These are phyloP conservation scores for Spilarctia lutea DNA, from an alignment of 2,888 invertebrate species.

Conservation along the genomic window DNA sequence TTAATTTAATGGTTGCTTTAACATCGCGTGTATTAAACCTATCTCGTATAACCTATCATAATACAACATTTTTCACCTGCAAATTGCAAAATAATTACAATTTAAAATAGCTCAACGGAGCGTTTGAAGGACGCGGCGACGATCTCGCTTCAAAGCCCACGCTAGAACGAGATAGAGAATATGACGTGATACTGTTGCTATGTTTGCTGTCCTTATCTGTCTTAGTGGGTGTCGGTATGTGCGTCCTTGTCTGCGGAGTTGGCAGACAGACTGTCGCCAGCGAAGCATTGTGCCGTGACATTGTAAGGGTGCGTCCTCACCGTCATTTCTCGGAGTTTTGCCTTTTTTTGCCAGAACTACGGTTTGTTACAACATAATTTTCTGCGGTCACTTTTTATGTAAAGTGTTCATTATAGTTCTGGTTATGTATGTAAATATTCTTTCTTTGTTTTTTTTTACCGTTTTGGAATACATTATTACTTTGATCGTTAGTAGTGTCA, in stretches of 20 bases:
- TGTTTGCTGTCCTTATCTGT: slow-evolving; percentile 22
- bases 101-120: slow-evolving; percentile 22
- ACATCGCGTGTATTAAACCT: slow-evolving; percentile 9
- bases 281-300: slow-evolving; percentile 29
- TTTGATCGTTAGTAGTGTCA: neutral
- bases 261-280: slow-evolving; percentile 35
- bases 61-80: slow-evolving; percentile 23
- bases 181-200: slow-evolving; percentile 33
- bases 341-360: slow-evolving; percentile 20
- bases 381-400: slow-evolving; percentile 24
- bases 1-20: slow-evolving; percentile 15
- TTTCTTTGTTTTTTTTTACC: slow-evolving; percentile 9
- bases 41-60: slow-evolving; percentile 20
- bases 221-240: neutral
- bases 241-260: slow-evolving; percentile 21
- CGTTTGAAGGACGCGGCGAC: slow-evolving; percentile 28
- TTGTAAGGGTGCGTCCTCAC: slow-evolving; percentile 26
- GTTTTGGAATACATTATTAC: slow-evolving; percentile 8
- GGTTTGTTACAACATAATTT: slow-evolving; percentile 19
- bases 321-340: slow-evolving; percentile 19
- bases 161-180: slow-evolving; percentile 11
- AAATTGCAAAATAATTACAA: slow-evolving; percentile 30
- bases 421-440: slow-evolving; percentile 26
- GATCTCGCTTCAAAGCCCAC: slow-evolving; percentile 14
- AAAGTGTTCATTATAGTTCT: slow-evolving; percentile 13